phyloP scores from a whole-genome alignment of 2,888 invertebrate genomes.

The Piscicola geometra region DNA sequence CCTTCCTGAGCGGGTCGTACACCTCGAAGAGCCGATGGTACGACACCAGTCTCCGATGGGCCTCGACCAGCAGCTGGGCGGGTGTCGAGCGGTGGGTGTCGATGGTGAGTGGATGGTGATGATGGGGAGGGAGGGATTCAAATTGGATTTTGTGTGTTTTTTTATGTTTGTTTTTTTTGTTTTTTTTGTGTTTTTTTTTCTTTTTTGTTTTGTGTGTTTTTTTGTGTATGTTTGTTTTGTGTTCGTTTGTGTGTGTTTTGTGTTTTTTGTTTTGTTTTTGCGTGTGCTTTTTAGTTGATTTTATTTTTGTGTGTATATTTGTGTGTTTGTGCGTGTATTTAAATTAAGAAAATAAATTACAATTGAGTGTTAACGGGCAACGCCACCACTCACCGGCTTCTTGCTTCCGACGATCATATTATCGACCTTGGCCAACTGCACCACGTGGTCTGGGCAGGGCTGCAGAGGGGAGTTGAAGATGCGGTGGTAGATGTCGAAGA shows the following conservation, averaged over 20 bases:
- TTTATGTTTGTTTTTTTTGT: too few relatives aligned
- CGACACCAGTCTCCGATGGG: slow-evolving; percentile 91
- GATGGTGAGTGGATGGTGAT: background rate
- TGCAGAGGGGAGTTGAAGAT: slow-evolving; percentile 91
- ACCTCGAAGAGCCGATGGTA: slow-evolving; percentile 97
- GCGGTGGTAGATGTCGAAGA: slow-evolving; percentile 88
- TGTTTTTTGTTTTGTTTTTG: background rate
- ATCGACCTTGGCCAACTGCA: slow-evolving; percentile 93
- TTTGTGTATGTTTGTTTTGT: background rate
- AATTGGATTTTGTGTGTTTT: too few relatives aligned
- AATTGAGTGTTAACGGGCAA: too few relatives aligned
- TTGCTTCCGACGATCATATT: slow-evolving; percentile 95
- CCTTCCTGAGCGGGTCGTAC: slow-evolving; percentile 78
- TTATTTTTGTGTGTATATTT: too few relatives aligned
- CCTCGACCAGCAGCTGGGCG: slow-evolving; percentile 68
- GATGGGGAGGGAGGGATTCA: slow-evolving; percentile 7
- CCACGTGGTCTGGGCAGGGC: slow-evolving; percentile 89
- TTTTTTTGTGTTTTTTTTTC: too few relatives aligned
- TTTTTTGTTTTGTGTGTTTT: too few relatives aligned
- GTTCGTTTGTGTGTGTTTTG: too few relatives aligned
- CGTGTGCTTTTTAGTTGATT: background rate
- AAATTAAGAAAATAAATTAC: too few relatives aligned
- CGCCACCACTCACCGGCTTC: slow-evolving; percentile 70
- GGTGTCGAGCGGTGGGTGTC: background rate
- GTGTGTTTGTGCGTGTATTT: too few relatives aligned